Conservation (phyloP, 1,140 invertebrate species). For the Tribolium madens region DNA sequence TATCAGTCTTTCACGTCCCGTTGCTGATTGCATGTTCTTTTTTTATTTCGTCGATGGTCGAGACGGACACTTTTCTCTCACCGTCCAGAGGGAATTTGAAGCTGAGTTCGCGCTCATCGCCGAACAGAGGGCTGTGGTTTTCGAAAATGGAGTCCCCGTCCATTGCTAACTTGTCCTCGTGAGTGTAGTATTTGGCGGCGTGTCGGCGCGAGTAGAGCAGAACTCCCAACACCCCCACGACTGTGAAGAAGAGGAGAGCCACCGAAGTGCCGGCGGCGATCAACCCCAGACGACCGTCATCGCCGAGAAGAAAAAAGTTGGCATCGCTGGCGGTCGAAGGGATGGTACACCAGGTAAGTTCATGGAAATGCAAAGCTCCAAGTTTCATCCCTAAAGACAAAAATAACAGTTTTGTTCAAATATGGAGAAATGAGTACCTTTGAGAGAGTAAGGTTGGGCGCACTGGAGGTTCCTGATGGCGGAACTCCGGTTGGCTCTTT, state of each 20-base stretch:
- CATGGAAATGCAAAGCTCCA: slow-evolving; percentile 65
- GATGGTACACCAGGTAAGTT: slow-evolving; percentile 69
- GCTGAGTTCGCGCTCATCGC: slow-evolving; percentile 61
- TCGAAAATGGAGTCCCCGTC: slow-evolving; percentile 68
- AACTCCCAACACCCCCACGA: slow-evolving; percentile 67
- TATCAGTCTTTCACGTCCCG: slow-evolving; percentile 57
- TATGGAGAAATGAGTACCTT: slow-evolving; percentile 53
- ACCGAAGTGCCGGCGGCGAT: slow-evolving; percentile 71
- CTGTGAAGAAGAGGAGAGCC: slow-evolving; percentile 68
- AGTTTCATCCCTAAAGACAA: slow-evolving; percentile 63
- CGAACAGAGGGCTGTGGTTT: slow-evolving; percentile 63
- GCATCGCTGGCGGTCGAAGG: slow-evolving; percentile 59
- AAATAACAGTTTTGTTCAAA: background rate
- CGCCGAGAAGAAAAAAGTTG: slow-evolving; percentile 63
- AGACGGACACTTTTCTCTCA: slow-evolving; percentile 61
- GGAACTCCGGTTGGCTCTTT: slow-evolving; percentile 68
- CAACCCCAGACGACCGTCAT: slow-evolving; percentile 71
- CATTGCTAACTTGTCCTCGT: slow-evolving; percentile 73
- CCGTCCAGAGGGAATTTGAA: slow-evolving; percentile 63
- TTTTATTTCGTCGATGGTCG: slow-evolving; percentile 64
- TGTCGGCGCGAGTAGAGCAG: slow-evolving; percentile 73
- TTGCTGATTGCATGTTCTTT: slow-evolving; percentile 62
- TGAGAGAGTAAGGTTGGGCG: slow-evolving; percentile 67
- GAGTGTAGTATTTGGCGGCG: slow-evolving; percentile 79
- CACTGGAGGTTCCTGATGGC: slow-evolving; percentile 68